Evolutionary conservation across 2,113 vertebrate genomes (phyloP).

Genomic region (Athene noctua): DNA sequence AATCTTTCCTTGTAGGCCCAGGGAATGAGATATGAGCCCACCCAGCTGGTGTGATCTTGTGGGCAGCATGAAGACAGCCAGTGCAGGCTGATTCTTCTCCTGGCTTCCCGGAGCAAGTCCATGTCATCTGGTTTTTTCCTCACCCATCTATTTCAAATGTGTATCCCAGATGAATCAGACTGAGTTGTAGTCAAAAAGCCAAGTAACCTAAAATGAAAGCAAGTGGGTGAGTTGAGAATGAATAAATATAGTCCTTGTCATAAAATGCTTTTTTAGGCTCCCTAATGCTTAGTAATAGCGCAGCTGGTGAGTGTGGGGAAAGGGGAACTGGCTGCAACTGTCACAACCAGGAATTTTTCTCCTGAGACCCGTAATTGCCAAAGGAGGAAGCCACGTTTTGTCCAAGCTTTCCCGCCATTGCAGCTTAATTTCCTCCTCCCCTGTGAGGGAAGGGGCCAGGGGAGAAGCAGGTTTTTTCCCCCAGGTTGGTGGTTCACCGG

Average conservation of each 20-base stretch:
- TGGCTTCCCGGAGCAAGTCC: rapidly evolving
- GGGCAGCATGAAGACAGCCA: background rate
- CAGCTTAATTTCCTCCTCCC: background rate
- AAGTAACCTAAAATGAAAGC: background rate
- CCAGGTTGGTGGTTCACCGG: rapidly evolving
- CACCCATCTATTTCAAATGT: background rate
- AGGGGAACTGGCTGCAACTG: background rate
- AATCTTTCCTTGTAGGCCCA: background rate
- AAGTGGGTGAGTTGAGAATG: background rate
- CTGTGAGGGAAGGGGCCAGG: background rate
- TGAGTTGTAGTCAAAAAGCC: background rate
- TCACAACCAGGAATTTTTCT: background rate
- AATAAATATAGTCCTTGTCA: background rate
- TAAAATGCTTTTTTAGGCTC: background rate
- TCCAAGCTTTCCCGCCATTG: background rate
- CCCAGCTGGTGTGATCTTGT: background rate
- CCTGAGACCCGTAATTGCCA: background rate
- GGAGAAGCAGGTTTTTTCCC: background rate
- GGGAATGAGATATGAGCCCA: background rate
- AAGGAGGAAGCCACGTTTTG: background rate
- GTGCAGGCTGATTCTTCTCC: background rate
- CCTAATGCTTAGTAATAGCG: background rate
- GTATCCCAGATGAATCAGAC: background rate
- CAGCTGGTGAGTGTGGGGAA: background rate
- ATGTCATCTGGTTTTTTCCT: background rate